These are phyloP conservation scores for Novumbra hubbsi DNA, from an alignment of 2,797 vertebrate species.

Conservation along the genomic window DNA sequence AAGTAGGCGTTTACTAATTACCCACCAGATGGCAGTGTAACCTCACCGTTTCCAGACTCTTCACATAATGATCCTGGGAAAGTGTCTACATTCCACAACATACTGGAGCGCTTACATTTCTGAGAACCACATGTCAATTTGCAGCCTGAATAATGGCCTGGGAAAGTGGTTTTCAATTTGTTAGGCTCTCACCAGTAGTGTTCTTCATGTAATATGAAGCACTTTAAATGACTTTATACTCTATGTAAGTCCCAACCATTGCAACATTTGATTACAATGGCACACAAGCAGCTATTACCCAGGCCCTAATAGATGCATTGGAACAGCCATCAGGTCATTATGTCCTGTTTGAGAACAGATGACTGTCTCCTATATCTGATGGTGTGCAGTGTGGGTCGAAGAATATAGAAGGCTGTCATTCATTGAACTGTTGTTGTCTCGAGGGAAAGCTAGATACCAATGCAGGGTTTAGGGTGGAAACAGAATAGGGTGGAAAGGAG, in stretches of 20 bases:
- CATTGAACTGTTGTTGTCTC: neutral
- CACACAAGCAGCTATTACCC: neutral
- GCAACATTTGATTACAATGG: neutral
- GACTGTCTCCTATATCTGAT: neutral
- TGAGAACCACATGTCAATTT: neutral
- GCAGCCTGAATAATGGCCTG: neutral
- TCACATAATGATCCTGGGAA: neutral
- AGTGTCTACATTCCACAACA: neutral
- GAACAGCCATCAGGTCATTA: neutral
- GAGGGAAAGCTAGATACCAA: neutral
- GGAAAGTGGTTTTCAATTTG: neutral
- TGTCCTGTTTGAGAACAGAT: neutral
- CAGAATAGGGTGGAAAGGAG: neutral
- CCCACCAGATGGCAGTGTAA: constrained; percentile 43
- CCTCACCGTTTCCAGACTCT: neutral
- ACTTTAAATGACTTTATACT: neutral
- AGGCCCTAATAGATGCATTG: neutral
- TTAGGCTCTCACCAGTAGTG: neutral
- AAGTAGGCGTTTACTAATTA: neutral
- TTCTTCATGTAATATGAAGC: neutral
- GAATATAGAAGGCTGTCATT: neutral
- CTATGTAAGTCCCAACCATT: neutral
- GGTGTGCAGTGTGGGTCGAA: neutral
- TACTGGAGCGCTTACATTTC: neutral
- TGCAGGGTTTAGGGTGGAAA: neutral